Base-by-base conservation (phyloP, 2,113 vertebrate species). In the Geococcyx californianus region DNA sequence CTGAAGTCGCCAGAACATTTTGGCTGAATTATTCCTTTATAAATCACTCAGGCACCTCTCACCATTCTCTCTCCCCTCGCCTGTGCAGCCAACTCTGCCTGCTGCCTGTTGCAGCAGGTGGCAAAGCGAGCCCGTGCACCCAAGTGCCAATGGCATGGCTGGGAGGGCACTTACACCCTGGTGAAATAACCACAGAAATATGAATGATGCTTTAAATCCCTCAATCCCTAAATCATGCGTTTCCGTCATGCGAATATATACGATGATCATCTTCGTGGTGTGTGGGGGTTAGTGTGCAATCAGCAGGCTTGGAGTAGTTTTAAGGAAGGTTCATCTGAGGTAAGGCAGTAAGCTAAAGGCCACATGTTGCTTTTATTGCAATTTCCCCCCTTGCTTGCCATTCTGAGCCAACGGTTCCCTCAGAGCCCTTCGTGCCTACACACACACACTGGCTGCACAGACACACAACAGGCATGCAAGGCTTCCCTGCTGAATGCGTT, bases 331-430 rank as follows among this genome's bases (percentile, higher is more conserved):
- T 96, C 97, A 96, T 29, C 67, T 1, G 23, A 96, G 97, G 95
- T 96, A 89, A 97, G 78, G 83, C 94, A 78, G 55, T 80, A 86
- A 96, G 92, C 83, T 93, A 78, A 96, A 97, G 89, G 94, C 95
- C 94, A 96, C 94, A 85, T 96, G 95, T 94, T 97, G 90, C 73
- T 96, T 95, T 96, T 94, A 96, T 60, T 89, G 89, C 84, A 49
- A 20, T 81, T 96, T 96, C 44, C 75, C 90, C 91, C 69, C 52
- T 87, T 89, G 84, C 84, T 84, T 89, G 73, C 66, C 4, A 6
- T 77, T 44, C 2, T 0, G 79, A 95, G 93, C 91, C 93, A 94
- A 68, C 10, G 28, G 68, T n/a, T 97, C 94, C 59, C 93, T 95
- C 47, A 7, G 93, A 95, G 81, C 84, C 84, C 95, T 97, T 93